These are phyloP conservation scores for Chiridota heheva DNA, from an alignment of 35 echinoderm and acorn worm genomes.

Conservation along the genomic window DNA sequence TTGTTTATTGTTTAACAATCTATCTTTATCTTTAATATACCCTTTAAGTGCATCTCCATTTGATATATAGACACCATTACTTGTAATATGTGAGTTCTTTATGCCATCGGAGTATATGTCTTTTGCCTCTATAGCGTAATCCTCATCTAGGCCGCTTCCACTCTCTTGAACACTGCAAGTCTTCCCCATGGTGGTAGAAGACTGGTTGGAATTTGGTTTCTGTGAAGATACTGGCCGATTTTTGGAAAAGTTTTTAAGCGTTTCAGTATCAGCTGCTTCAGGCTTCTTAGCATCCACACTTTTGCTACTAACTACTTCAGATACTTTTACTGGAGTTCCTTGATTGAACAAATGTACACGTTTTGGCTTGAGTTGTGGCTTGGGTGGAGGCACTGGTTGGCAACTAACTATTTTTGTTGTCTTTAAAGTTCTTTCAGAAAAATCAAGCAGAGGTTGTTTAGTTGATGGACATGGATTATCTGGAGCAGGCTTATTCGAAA, in stretches of 20 bases:
- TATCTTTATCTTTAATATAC: too few species aligned
- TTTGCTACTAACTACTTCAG: background rate
- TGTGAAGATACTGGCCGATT: background rate
- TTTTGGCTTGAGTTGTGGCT: constrained; percentile 43
- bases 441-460: constrained; percentile 42
- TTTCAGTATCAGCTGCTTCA: background rate
- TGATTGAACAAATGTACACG: constrained; percentile 34
- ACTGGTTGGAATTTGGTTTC: background rate
- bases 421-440: constrained; percentile 13
- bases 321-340: constrained; percentile 20
- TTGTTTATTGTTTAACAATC: too few species aligned
- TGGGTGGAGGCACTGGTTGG: background rate
- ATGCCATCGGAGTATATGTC: too few species aligned
- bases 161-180: constrained; percentile 32
- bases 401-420: too few species aligned
- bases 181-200: constrained; percentile 32
- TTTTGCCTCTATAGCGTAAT: constrained; percentile 41
- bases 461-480: constrained; percentile 2
- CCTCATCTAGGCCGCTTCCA: constrained; percentile 40
- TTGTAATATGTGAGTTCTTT: too few species aligned
- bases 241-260: background rate
- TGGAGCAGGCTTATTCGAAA: constrained; percentile 2
- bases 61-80: too few species aligned
- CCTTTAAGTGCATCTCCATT: too few species aligned
- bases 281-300: background rate